Conservation (phyloP, 1,140 invertebrate species). For the Tenebrio molitor region DNA sequence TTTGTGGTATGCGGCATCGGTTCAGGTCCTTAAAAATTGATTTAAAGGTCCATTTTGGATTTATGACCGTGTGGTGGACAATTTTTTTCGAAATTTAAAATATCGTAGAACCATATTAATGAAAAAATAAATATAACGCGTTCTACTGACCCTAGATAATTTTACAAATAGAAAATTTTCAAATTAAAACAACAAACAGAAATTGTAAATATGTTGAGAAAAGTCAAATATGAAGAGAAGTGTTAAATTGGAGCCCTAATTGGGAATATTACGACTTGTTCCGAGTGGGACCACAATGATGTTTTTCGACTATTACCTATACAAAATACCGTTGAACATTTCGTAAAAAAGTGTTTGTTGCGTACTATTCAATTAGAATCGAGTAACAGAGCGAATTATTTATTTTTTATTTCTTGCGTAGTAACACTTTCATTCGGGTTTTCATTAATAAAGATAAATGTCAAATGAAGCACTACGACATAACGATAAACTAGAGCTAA, state of each 20-base stretch:
- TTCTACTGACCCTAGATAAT: constrained; percentile 2
- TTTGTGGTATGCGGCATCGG: no score
- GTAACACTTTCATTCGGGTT: no score
- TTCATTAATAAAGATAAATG: no score
- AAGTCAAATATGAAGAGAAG: constrained; percentile 26
- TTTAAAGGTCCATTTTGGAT: no score
- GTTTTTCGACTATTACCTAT: neutral
- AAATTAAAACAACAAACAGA: constrained; percentile 37
- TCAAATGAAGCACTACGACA: no score
- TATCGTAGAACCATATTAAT: neutral
- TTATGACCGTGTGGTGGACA: no score
- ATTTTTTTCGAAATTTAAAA: neutral
- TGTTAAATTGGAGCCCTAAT: constrained; percentile 26
- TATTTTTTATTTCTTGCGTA: no score
- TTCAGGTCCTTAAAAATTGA: no score
- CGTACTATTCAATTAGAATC: no score
- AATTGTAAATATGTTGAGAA: constrained; percentile 14
- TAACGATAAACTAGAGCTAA: no score
- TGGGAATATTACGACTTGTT: neutral
- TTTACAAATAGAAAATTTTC: constrained; percentile 15
- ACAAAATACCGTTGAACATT: neutral
- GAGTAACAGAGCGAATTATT: no score
- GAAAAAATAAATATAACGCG: constrained; percentile 12
- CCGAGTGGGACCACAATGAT: neutral
- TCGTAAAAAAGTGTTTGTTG: no score